These are phyloP conservation scores for Mizuhopecten yessoensis DNA, from an alignment of 1,140 invertebrate genomes.

Conservation along the genomic window DNA sequence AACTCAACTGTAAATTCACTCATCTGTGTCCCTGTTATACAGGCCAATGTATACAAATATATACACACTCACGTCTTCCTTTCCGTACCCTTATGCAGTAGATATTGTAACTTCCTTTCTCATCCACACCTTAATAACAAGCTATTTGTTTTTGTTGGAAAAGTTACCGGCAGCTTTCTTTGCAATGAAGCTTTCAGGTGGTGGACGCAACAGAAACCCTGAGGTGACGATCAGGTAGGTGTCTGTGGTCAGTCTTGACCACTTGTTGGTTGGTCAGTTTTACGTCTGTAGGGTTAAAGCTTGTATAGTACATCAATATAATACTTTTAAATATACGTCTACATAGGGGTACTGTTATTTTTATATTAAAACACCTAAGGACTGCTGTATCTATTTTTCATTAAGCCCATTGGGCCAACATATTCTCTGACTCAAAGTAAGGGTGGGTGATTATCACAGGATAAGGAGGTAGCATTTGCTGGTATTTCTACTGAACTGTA, in stretches of 20 bases:
- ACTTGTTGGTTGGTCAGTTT: neutral
- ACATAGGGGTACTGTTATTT: no score
- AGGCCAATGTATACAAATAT: neutral
- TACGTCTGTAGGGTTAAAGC: no score
- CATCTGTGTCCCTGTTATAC: neutral
- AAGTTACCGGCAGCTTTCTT: neutral
- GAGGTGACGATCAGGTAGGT: neutral
- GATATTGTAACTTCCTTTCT: neutral
- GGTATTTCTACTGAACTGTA: no score
- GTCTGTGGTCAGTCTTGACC: conserved; percentile 14
- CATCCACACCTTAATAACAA: neutral
- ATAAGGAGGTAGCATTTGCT: no score
- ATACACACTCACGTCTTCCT: neutral
- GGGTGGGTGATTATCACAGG: no score
- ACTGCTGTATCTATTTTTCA: no score
- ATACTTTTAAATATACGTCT: no score
- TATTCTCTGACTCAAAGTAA: no score
- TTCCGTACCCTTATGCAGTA: neutral
- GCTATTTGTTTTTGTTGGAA: neutral
- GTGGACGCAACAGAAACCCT: conserved; percentile 20
- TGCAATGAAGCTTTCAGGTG: conserved; percentile 20
- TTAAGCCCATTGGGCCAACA: no score
- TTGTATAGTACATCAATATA: no score
- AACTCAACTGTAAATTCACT: neutral
- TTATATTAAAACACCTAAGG: no score